Base-by-base conservation (phyloP, 2,113 vertebrate species). In the Syngnathus scovelli region DNA sequence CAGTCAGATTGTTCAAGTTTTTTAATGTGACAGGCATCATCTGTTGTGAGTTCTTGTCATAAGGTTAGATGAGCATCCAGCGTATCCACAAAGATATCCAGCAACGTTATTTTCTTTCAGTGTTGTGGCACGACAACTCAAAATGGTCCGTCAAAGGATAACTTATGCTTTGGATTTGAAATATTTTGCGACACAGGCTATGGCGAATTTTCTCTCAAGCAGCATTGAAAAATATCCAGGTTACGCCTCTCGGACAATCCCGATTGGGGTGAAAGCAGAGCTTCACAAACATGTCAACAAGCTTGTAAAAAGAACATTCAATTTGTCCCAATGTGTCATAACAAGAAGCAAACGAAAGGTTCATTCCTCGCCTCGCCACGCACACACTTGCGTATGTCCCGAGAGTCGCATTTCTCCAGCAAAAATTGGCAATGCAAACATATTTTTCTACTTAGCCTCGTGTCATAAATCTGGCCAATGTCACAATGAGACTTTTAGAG, bases 391-490 rank as follows among this genome's bases (percentile, higher is more conserved):
- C 27, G 27, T 33, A 33, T 33, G 46, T 73, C 64, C 81, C 79
- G 66, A 69, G 77, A 79, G 81, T 79, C 75, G 54, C 68, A 86
- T 88, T 66, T 76, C 55, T 73, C 41, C 66, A 75, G 15, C 54
- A 74, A 68, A 73, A 71, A 82, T 70, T 56, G 64, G 41, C 75
- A 68, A 82, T 64, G 64, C 52, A 62, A 56, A 74, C 75, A 62
- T 71, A 48, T 72, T 78, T 33, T 33, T 61, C 60, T 33, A 49
- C 19, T 56, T 70, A 16, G 18, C 23, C 67, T 11, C 38, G 8
- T 67, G 23, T 62, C 55, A 65, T 80, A 72, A 77, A 77, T 69
- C 27, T 33, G 60, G 48, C 36, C 66, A 64, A 72, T 58, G 68
- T 52, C 61, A 61, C 48, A 81, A 62, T 69, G 56, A 68, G n/a